Percentiles rank a stretch among this genome's conserved stretches.
These are phyloP conservation scores for Microcebus tavaratra DNA, from an alignment of 2,113 vertebrate species.

Conservation along the genomic window DNA sequence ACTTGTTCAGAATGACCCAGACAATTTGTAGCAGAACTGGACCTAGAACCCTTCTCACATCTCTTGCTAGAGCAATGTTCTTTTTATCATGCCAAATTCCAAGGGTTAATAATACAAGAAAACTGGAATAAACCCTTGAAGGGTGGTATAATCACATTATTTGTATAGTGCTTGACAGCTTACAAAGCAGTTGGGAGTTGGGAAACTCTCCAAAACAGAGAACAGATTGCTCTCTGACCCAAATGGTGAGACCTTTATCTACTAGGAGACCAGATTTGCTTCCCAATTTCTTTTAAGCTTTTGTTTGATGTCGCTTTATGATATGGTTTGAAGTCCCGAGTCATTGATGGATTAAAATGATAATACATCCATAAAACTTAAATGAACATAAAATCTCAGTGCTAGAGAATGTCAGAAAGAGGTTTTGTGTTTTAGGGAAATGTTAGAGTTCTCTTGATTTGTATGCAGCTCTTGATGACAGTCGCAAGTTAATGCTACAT, in stretches of 20 bases:
- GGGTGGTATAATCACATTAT: neutral
- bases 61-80: conserved; percentile 4
- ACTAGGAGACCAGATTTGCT: conserved; percentile 12
- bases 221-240: conserved; percentile 26
- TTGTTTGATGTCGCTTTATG: conserved; percentile 38
- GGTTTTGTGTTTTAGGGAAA: conserved; percentile 1
- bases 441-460: conserved; percentile 13
- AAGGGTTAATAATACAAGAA: conserved; percentile 6
- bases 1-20: neutral
- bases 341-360: conserved; percentile 49
- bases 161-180: neutral
- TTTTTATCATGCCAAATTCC: conserved; percentile 20
- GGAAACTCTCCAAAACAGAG: neutral
- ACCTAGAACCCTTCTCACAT: neutral
- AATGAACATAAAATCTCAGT: neutral
- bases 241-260: neutral
- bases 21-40: neutral
- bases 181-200: conserved; percentile 16
- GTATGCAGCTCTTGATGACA: conserved; percentile 5
- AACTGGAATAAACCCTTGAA: neutral
- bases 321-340: neutral
- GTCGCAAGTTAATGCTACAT: neutral
- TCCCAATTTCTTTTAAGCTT: conserved; percentile 9
- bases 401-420: conserved; percentile 32
- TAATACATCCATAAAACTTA: conserved; percentile 13